phyloP scores from a whole-genome alignment of 2,888 invertebrate species.

The Laspeyria flexula region DNA sequence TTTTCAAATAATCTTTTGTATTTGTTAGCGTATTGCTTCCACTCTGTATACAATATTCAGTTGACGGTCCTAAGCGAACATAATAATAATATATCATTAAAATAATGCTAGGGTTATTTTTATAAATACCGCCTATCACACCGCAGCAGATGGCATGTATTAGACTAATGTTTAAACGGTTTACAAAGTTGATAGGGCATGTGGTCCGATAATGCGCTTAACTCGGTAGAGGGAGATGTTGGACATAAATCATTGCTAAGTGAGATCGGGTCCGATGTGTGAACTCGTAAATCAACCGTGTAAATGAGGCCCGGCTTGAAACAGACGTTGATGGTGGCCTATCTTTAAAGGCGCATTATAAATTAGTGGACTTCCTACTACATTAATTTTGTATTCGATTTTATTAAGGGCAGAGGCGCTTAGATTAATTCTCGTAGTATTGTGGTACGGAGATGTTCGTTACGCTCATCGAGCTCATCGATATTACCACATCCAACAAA shows the following conservation, averaged over 20 bases:
- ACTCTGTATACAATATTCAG: no score
- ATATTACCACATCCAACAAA: no score
- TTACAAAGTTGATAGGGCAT: conserved; percentile 78
- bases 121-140: conserved; percentile 45
- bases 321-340: conserved; percentile 70
- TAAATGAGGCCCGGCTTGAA: conserved; percentile 73
- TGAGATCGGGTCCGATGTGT: conserved; percentile 83
- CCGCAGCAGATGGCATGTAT: conserved; percentile 42
- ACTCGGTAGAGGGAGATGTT: conserved; percentile 79
- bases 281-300: conserved; percentile 83
- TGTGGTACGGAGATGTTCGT: no score
- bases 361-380: conserved; percentile 59
- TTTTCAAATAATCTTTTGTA: no score
- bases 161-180: conserved; percentile 61
- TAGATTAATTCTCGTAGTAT: no score
- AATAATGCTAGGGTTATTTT: no score
- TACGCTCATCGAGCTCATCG: no score
- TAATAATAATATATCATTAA: no score
- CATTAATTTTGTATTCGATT: conserved; percentile 43
- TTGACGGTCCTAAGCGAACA: no score
- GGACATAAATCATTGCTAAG: conserved; percentile 83
- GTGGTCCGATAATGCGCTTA: conserved; percentile 80
- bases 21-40: no score
- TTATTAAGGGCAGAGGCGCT: not conserved
- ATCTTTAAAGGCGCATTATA: conserved; percentile 66